These are phyloP conservation scores for Calliphora vicina DNA, from an alignment of 1,140 invertebrate genomes.

Conservation along the genomic window DNA sequence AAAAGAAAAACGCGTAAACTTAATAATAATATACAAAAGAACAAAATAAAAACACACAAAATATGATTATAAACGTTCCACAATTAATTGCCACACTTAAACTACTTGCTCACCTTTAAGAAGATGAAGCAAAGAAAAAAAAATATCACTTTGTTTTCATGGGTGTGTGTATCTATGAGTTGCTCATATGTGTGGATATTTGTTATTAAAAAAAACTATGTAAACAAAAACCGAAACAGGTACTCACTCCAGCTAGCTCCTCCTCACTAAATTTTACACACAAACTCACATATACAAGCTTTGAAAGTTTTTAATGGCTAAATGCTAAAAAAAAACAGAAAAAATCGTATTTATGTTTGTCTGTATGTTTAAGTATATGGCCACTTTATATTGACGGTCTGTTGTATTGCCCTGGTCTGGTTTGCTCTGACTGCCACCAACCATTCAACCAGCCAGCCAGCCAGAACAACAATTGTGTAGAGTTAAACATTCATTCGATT, in stretches of 20 bases:
- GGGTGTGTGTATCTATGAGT: background rate
- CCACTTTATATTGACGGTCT: background rate
- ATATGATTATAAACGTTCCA: constrained; percentile 25
- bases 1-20: background rate
- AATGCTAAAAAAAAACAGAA: background rate
- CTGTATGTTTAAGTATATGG: background rate
- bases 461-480: constrained; percentile 1
- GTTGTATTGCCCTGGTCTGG: background rate
- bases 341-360: background rate
- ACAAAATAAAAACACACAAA: constrained; percentile 12
- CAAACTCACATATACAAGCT: background rate
- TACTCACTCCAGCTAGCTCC: constrained; percentile 11
- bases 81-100: constrained; percentile 32
- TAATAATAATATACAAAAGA: background rate
- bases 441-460: background rate
- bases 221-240: constrained; percentile 9
- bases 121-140: background rate
- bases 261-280: constrained; percentile 11
- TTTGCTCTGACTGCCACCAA: background rate
- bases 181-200: background rate
- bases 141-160: background rate
- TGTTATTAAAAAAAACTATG: constrained; percentile 1
- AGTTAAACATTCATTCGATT: background rate
- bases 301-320: background rate
- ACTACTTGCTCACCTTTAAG: constrained; percentile 24